Evolutionary conservation across 2,888 invertebrate genomes (phyloP).

Genomic region (Temnothorax unifasciatus): DNA sequence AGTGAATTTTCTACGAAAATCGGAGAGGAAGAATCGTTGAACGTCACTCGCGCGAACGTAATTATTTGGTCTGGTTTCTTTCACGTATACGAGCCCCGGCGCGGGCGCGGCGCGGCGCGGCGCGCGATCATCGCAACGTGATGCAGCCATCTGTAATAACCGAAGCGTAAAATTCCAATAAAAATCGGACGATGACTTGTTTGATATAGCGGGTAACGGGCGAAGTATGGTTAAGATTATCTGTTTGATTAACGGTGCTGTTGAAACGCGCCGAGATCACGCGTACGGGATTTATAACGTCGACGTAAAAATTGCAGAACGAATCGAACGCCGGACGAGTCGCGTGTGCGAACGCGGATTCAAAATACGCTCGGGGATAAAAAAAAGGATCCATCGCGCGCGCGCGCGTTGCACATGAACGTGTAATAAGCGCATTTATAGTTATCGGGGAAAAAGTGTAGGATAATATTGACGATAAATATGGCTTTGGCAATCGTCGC

Average conservation of each 20-base stretch:
- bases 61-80: constrained; percentile 33
- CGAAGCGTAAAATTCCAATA: constrained; percentile 36
- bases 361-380: not conserved
- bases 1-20: not conserved
- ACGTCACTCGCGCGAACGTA: not conserved
- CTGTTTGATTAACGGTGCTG: constrained; percentile 51
- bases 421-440: constrained; percentile 41
- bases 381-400: not conserved
- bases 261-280: constrained; percentile 24
- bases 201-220: constrained; percentile 19
- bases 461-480: constrained; percentile 55
- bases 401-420: not conserved
- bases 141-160: constrained; percentile 36
- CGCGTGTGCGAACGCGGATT: not conserved
- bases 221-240: constrained; percentile 39
- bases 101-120: not conserved
- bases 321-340: constrained; percentile 15
- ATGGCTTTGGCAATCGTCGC: constrained; percentile 45
- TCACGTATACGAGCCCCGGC: not conserved
- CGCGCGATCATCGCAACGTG: not conserved
- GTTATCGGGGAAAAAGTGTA: constrained; percentile 19
- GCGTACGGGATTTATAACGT: constrained; percentile 42
- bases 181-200: constrained; percentile 21
- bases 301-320: not conserved
- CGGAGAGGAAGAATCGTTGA: too few relatives aligned